Conservation (phyloP, 2,797 vertebrate species). For the Pelodytes ibericus region DNA sequence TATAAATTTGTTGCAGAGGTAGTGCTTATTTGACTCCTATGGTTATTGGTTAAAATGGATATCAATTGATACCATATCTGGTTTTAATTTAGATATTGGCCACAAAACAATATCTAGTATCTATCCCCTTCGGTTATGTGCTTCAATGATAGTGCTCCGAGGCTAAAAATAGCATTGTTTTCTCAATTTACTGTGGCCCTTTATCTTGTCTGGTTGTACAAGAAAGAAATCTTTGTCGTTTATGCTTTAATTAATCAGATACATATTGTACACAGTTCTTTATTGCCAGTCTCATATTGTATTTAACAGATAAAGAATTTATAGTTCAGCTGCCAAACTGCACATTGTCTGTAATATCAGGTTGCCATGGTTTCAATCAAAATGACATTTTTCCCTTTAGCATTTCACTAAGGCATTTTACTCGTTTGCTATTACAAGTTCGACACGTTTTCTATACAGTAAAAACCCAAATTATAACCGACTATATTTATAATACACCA, state of each 20-base stretch:
- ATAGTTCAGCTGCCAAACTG: neutral
- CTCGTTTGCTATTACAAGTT: conserved; percentile 17
- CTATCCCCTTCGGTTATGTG: neutral
- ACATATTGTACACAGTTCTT: conserved; percentile 31
- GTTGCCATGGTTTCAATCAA: conserved; percentile 46
- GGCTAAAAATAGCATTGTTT: conserved; percentile 3
- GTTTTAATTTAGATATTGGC: too few species aligned
- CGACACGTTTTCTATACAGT: conserved; percentile 20
- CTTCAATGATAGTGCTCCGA: neutral
- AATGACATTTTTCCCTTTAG: conserved; percentile 37
- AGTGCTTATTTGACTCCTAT: too few species aligned
- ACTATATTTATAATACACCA: conserved; percentile 17
- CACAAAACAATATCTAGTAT: too few species aligned
- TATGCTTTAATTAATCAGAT: conserved; percentile 44
- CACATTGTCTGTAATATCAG: conserved; percentile 39
- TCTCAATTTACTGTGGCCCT: neutral
- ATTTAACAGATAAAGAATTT: conserved; percentile 34
- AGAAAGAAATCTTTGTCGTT: conserved; percentile 33
- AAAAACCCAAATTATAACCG: conserved; percentile 29
- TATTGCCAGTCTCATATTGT: conserved; percentile 26
- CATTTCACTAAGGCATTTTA: conserved; percentile 30
- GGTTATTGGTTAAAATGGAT: too few species aligned
- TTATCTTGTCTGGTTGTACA: conserved; percentile 7
- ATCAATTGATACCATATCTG: too few species aligned
- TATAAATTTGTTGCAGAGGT: too few species aligned